Conservation (phyloP, 53 echinoderm and acorn worm species). For the Henricia sp. region DNA sequence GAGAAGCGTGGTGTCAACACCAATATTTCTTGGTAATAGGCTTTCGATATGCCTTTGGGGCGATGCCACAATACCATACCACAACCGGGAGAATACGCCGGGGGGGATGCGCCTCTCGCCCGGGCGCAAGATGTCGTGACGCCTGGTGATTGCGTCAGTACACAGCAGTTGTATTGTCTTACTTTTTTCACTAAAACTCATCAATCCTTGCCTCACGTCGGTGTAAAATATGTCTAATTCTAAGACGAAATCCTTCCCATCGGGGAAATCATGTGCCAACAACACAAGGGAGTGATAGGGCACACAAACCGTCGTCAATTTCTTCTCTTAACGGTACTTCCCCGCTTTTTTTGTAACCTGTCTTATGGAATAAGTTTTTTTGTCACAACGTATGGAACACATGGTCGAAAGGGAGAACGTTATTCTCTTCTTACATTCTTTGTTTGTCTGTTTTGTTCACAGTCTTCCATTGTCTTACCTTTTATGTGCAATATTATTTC, state of each 20-base stretch:
- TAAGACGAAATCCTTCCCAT: neutral
- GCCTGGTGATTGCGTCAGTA: neutral
- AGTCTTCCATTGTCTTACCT: too few species aligned
- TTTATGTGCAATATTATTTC: too few species aligned
- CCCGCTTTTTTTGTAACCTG: too few species aligned
- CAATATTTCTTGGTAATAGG: slow-evolving; percentile 23
- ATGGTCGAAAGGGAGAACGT: too few species aligned
- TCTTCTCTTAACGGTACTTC: too few species aligned
- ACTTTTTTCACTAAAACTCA: neutral
- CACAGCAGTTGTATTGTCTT: neutral
- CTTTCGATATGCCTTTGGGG: too few species aligned
- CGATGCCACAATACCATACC: too few species aligned
- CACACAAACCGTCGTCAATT: too few species aligned
- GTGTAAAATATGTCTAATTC: neutral
- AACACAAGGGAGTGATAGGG: neutral
- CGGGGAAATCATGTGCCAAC: neutral
- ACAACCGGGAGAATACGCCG: neutral
- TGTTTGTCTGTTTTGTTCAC: too few species aligned
- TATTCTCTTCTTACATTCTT: too few species aligned
- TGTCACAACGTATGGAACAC: too few species aligned
- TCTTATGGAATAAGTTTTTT: too few species aligned
- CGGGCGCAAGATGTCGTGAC: slow-evolving; percentile 6
- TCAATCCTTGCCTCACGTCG: slow-evolving; percentile 23
- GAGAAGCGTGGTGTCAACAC: slow-evolving; percentile 17
- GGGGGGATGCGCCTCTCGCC: neutral